Percentiles rank a stretch among this genome's conserved stretches.
Evolutionary conservation across 2,888 invertebrate species (phyloP).

Genomic region (Drosophila merina): DNA sequence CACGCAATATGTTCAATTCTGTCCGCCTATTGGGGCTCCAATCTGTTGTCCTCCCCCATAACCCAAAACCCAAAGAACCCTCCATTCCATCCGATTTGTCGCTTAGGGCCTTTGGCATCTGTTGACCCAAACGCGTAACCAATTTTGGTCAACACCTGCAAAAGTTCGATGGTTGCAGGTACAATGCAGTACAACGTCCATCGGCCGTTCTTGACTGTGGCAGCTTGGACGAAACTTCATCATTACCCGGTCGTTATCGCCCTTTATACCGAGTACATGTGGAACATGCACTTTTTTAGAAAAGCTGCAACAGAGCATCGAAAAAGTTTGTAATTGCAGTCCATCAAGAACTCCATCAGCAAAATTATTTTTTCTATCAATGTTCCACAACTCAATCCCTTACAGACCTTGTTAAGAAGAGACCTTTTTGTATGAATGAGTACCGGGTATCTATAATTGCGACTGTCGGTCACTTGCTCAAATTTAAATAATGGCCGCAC

Average conservation of each 20-base stretch:
- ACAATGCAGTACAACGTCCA: constrained; percentile 34
- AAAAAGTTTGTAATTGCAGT: not conserved
- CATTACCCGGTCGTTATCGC: constrained; percentile 77
- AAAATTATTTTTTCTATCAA: no score
- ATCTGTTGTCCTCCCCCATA: constrained; percentile 47
- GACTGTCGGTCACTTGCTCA: not conserved
- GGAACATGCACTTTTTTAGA: not conserved
- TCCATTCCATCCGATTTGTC: constrained; percentile 18
- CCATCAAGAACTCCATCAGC: not conserved
- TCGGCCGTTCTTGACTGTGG: constrained; percentile 35
- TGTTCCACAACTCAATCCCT: no score
- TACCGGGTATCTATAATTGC: not conserved
- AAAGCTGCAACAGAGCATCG: not conserved
- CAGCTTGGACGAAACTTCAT: constrained; percentile 61
- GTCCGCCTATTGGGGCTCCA: constrained; percentile 19
- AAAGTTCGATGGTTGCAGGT: constrained; percentile 23
- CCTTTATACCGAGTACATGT: constrained; percentile 51
- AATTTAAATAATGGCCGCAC: not conserved
- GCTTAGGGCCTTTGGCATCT: constrained; percentile 54
- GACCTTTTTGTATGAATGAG: not conserved
- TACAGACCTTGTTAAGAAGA: not conserved
- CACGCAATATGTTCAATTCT: not conserved
- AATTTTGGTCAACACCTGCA: constrained; percentile 60
- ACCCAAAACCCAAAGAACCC: constrained; percentile 33
- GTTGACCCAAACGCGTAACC: constrained; percentile 71